Evolutionary conservation across 2,888 invertebrate genomes (phyloP).

Genomic region (Tuta absoluta): DNA sequence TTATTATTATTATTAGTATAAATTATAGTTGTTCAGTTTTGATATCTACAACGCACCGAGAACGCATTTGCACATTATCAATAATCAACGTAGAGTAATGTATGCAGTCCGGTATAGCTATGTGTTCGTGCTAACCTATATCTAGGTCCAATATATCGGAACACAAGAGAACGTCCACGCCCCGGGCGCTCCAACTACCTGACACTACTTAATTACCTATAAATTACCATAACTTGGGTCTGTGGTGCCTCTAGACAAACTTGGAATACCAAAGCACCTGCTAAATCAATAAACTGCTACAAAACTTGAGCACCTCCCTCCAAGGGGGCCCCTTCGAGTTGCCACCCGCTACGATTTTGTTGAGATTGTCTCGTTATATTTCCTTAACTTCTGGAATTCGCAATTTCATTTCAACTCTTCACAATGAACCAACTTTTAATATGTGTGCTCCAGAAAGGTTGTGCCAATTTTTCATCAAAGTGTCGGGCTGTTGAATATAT

Average conservation of each 20-base stretch:
- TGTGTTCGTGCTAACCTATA: neutral
- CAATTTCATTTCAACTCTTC: neutral
- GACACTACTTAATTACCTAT: constrained; percentile 22
- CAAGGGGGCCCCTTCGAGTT: neutral
- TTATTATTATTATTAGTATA: too few relatives aligned
- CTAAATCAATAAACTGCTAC: constrained; percentile 24
- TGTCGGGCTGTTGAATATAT: neutral
- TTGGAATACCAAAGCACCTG: constrained; percentile 17
- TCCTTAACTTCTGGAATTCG: neutral
- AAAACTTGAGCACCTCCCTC: constrained; percentile 16
- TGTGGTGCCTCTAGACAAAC: constrained; percentile 11
- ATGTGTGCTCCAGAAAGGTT: neutral
- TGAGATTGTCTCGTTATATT: constrained; percentile 1
- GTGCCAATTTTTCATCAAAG: neutral
- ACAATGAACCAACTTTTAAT: too few relatives aligned
- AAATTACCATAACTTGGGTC: constrained; percentile 20
- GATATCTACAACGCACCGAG: too few relatives aligned
- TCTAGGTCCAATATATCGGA: constrained; percentile 3
- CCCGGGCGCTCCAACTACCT: neutral
- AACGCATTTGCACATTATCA: too few relatives aligned
- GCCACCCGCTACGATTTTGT: neutral
- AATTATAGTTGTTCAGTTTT: too few relatives aligned
- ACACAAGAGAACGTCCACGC: constrained; percentile 4
- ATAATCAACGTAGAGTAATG: too few relatives aligned
- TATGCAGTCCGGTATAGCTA: neutral